A percentile compares a stretch with the other conserved stretches of the same genome.
phyloP scores from a whole-genome alignment of 2,888 invertebrate species.

The Tryphoninae sp. region DNA sequence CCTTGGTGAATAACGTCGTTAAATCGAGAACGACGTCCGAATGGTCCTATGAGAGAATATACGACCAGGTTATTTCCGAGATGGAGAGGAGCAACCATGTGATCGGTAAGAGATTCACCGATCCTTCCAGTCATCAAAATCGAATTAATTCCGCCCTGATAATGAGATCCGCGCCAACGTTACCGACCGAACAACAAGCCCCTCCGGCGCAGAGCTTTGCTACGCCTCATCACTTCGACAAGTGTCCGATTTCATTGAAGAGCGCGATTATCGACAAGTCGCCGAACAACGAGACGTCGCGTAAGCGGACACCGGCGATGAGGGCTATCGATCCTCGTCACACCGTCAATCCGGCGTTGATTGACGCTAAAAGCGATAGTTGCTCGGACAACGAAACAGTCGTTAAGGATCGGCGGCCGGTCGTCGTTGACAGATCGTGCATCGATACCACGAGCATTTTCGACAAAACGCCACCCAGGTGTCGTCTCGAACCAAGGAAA shows the following conservation, averaged over 20 bases:
- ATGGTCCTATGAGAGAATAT: constrained; percentile 55
- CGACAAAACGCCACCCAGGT: constrained; percentile 72
- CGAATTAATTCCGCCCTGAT: constrained; percentile 65
- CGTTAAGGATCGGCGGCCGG: constrained; percentile 67
- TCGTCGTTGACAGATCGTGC: constrained; percentile 77
- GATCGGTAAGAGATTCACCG: constrained; percentile 47
- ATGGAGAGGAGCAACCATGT: constrained; percentile 37
- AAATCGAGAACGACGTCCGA: constrained; percentile 30
- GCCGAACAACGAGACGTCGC: constrained; percentile 31
- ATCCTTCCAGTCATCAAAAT: constrained; percentile 47
- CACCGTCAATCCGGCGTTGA: constrained; percentile 76
- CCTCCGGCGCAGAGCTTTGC: constrained; percentile 62
- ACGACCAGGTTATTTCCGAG: constrained; percentile 51
- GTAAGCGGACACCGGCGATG: constrained; percentile 65
- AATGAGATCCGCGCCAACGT: constrained; percentile 46
- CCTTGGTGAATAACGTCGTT: constrained; percentile 32
- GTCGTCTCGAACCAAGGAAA: constrained; percentile 67
- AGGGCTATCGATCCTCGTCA: constrained; percentile 68
- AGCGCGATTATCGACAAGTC: constrained; percentile 78
- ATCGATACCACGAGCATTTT: constrained; percentile 79
- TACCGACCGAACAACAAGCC: constrained; percentile 47
- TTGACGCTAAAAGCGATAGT: constrained; percentile 73
- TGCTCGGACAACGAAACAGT: constrained; percentile 1
- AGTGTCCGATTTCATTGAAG: constrained; percentile 74
- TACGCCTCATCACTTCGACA: constrained; percentile 65